Conservation (phyloP, 2,888 invertebrate species). For the Pandemis corylana region DNA sequence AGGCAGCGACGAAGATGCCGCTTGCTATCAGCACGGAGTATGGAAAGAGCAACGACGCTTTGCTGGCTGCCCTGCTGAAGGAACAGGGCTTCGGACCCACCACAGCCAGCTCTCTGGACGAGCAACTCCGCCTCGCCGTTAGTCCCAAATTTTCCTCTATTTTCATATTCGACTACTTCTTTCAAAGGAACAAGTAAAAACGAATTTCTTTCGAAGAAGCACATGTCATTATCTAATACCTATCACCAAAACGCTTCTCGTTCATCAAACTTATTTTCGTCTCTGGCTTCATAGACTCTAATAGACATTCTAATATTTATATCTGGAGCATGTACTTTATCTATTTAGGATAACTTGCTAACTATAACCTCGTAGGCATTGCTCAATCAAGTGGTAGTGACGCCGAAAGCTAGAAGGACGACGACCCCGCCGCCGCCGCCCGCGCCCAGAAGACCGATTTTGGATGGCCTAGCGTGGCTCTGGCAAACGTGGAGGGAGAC, state of each 20-base stretch:
- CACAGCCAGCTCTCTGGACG: slow-evolving; percentile 86
- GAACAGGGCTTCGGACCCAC: slow-evolving; percentile 90
- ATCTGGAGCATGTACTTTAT: slow-evolving; percentile 49
- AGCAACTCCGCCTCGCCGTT: slow-evolving; percentile 85
- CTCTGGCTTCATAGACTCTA: slow-evolving; percentile 38
- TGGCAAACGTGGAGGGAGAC: slow-evolving; percentile 86
- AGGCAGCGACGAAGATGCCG: slow-evolving; percentile 75
- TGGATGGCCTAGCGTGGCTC: slow-evolving; percentile 85
- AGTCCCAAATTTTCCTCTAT: slow-evolving; percentile 63
- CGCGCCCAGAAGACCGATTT: slow-evolving; percentile 77
- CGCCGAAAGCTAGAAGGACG: slow-evolving; percentile 77
- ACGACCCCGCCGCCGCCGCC: slow-evolving; percentile 75
- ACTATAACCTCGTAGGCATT: slow-evolving; percentile 82
- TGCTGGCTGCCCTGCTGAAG: slow-evolving; percentile 88
- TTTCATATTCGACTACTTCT: slow-evolving; percentile 44
- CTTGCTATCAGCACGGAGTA: slow-evolving; percentile 80
- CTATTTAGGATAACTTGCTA: slow-evolving; percentile 50
- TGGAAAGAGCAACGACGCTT: slow-evolving; percentile 88
- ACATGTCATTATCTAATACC: slow-evolving; percentile 26
- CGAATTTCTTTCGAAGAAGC: slow-evolving; percentile 43
- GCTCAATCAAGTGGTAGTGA: slow-evolving; percentile 85
- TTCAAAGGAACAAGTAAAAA: slow-evolving; percentile 29
- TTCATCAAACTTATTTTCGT: slow-evolving; percentile 38
- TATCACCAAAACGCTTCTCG: slow-evolving; percentile 41
- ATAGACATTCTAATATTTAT: slow-evolving; percentile 45